Evolutionary conservation across 2,797 vertebrate genomes (phyloP), one percentile per base, ranked within the genome.

Genomic region (Tinamus major): DNA sequence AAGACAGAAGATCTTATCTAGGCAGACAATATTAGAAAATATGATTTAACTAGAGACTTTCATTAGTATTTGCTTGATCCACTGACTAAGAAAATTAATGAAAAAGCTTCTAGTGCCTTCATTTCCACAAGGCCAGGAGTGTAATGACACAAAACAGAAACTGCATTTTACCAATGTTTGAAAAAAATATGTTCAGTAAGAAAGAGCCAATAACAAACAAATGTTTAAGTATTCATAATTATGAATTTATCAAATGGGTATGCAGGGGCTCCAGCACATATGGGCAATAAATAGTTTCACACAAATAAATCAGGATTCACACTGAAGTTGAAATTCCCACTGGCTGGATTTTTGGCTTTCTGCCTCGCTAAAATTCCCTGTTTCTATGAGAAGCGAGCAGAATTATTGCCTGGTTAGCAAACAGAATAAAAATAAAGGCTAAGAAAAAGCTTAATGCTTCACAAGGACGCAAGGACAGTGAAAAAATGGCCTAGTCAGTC

Each of bases 371-470:
- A 88, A 84, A 82, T 90, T 88, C 74, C 51, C 39, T 20, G 19
- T 48, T 67, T 70, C 89, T 53, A 39, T 55, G 69, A 82, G 88
- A 85, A 95, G 67, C 67, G 17, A 77, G 79, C 24, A 90, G 89
- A 97, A 90, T 94, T 96, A 96, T 76, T 97, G 87, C 89, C 82
- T 79, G 71, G 46, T 92, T 94, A 94, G 87, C 87, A 94, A 93
- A 86, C 83, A 87, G 92, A 92, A 95, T 82, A 89, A 94, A 97
- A 97, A 95, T 61, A 92, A 94, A 79, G 63, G 59, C 82, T 95
- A 89, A 95, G 90, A 93, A 96, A 96, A 96, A 93, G 44, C 69
- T 76, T 42, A 82, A 77, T 56, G 75, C 69, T 94, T 95, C 89
- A 46, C 75, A 92, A 93, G 93, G 85, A 87, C 2, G 0, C 81